Percentiles rank a stretch among this genome's conserved stretches.
Conservation (phyloP, 1,140 invertebrate species). For the Protaetia brevitarsis region DNA sequence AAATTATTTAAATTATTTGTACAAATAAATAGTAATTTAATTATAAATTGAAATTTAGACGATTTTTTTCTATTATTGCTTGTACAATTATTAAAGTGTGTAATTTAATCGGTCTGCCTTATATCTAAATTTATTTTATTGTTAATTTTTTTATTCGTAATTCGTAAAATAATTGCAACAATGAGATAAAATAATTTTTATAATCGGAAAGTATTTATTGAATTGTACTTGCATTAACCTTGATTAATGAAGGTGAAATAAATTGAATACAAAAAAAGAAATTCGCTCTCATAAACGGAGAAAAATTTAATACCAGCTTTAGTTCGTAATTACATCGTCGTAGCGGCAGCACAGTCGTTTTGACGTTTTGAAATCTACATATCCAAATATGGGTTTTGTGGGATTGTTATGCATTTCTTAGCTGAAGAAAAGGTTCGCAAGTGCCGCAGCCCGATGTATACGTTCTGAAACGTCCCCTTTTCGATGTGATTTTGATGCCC, state of each 20-base stretch:
- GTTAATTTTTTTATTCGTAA: too few relatives aligned
- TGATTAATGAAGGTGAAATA: not conserved
- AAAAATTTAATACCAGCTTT: not conserved
- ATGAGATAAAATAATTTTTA: too few relatives aligned
- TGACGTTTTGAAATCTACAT: conserved; percentile 38
- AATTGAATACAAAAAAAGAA: not conserved
- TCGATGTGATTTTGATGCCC: conserved; percentile 23
- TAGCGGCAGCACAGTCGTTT: conserved; percentile 9
- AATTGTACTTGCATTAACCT: too few relatives aligned
- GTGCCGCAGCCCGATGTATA: conserved; percentile 23
- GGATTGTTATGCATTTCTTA: conserved; percentile 21
- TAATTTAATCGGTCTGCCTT: too few relatives aligned
- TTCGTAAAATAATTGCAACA: too few relatives aligned
- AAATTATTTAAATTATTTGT: too few relatives aligned
- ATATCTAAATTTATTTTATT: too few relatives aligned
- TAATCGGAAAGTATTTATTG: too few relatives aligned
- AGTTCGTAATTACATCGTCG: conserved; percentile 6
- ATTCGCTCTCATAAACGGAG: not conserved
- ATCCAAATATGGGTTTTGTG: conserved; percentile 37
- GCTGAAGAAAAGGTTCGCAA: conserved; percentile 24
- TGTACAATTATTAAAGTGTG: too few relatives aligned
- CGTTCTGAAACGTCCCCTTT: conserved; percentile 8
- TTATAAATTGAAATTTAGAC: too few relatives aligned
- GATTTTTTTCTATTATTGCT: too few relatives aligned
- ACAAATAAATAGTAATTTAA: too few relatives aligned